These are phyloP conservation scores for Malachius bipustulatus DNA, from an alignment of 2,888 invertebrate species.

Conservation along the genomic window DNA sequence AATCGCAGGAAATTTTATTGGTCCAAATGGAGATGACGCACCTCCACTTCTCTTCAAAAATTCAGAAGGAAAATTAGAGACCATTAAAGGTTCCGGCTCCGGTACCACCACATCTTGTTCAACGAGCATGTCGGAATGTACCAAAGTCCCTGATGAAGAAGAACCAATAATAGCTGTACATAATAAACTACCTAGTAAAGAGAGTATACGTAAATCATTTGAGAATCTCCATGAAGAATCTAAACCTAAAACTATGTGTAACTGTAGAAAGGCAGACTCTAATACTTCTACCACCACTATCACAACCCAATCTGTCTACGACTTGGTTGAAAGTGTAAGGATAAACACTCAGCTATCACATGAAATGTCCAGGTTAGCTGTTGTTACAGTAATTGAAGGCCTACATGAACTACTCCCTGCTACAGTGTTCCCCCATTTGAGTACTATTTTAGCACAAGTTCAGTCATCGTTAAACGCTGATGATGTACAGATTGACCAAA, in stretches of 20 bases:
- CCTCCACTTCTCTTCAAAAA: slow-evolving; percentile 30
- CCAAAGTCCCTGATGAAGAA: slow-evolving; percentile 21
- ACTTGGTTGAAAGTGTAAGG: slow-evolving; percentile 67
- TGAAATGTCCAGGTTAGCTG: slow-evolving; percentile 73
- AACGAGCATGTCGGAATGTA: slow-evolving; percentile 20
- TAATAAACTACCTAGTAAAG: slow-evolving; percentile 23
- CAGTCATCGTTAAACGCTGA: slow-evolving; percentile 49
- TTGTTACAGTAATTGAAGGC: slow-evolving; percentile 58
- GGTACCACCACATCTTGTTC: slow-evolving; percentile 20
- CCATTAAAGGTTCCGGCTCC: slow-evolving; percentile 16
- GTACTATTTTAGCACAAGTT: slow-evolving; percentile 43
- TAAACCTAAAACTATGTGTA: slow-evolving; percentile 24
- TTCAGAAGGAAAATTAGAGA: slow-evolving; percentile 30
- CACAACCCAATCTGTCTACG: slow-evolving; percentile 52
- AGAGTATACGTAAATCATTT: slow-evolving; percentile 27
- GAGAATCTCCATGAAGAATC: slow-evolving; percentile 31
- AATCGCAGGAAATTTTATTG: slow-evolving; percentile 26
- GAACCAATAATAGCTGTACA: slow-evolving; percentile 27
- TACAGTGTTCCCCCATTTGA: slow-evolving; percentile 47
- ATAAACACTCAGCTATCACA: slow-evolving; percentile 77
- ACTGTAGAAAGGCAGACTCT: slow-evolving; percentile 26
- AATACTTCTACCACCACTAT: slow-evolving; percentile 23
- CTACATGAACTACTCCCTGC: slow-evolving; percentile 46
- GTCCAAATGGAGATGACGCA: slow-evolving; percentile 25
- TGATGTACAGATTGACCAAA: slow-evolving; percentile 59